phyloP scores from a whole-genome alignment of 2,113 vertebrate species.

The Collichthys lucidus region DNA sequence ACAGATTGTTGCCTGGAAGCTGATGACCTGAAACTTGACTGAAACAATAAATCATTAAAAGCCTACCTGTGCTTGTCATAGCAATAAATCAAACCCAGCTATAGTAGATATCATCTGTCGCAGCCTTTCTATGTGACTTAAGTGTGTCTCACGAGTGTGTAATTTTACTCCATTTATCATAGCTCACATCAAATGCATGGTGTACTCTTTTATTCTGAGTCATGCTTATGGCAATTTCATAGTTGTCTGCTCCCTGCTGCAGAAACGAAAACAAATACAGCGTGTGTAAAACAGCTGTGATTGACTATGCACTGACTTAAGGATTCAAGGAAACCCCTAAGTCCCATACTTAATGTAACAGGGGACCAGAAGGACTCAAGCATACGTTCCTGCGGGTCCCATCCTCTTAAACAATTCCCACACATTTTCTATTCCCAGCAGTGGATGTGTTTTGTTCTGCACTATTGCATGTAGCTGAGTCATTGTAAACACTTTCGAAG shows the following conservation, averaged over 20 bases:
- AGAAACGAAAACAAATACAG: conserved; percentile 24
- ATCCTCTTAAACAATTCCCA: conserved; percentile 71
- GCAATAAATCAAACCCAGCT: conserved; percentile 80
- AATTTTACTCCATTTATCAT: conserved; percentile 76
- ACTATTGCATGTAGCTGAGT: conserved; percentile 54
- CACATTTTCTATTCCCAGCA: conserved; percentile 64
- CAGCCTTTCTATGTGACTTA: conserved; percentile 63
- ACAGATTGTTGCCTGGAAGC: conserved; percentile 81
- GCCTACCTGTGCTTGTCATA: conserved; percentile 73
- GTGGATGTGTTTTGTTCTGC: conserved; percentile 68
- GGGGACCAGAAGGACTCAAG: conserved; percentile 39
- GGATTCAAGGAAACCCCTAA: conserved; percentile 49
- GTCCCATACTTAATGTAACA: conserved; percentile 41
- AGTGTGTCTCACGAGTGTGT: conserved; percentile 68
- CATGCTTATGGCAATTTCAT: conserved; percentile 24
- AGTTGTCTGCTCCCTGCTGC: background rate
- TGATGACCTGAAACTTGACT: conserved; percentile 83
- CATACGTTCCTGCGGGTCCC: conserved; percentile 56
- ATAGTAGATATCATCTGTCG: conserved; percentile 59
- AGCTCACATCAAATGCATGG: conserved; percentile 34
- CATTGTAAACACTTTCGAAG: conserved; percentile 48
- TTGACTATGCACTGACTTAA: conserved; percentile 32
- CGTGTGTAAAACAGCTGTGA: conserved; percentile 25
- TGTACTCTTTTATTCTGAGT: conserved; percentile 4
- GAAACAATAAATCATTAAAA: conserved; percentile 84